These are phyloP conservation scores for Caenorhabditis becei DNA, from an alignment of 2,888 invertebrate genomes.

Conservation along the genomic window DNA sequence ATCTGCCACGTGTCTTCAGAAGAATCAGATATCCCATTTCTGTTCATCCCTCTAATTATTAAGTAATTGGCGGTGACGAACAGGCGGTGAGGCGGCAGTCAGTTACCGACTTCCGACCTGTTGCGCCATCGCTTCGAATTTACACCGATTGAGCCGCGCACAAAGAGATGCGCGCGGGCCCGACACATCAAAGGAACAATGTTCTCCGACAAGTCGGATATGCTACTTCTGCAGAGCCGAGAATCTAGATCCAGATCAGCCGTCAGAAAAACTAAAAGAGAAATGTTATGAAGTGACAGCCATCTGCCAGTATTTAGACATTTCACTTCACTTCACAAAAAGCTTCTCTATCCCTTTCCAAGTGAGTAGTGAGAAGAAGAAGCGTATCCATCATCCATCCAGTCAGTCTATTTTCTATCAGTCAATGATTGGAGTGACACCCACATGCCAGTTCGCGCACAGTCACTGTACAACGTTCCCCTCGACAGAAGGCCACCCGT, in stretches of 20 bases:
- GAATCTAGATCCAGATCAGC: not conserved
- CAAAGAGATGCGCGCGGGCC: constrained; percentile 27
- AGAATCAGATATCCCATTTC: constrained; percentile 18
- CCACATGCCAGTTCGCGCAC: constrained; percentile 55
- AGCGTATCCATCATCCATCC: constrained; percentile 56
- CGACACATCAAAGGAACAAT: constrained; percentile 40
- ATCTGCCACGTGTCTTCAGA: constrained; percentile 37
- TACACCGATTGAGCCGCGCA: constrained; percentile 37
- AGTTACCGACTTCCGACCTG: constrained; percentile 58
- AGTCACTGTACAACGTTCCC: constrained; percentile 57
- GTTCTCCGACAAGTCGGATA: constrained; percentile 20
- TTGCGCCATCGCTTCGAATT: constrained; percentile 59
- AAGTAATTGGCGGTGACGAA: constrained; percentile 45
- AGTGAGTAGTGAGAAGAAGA: constrained; percentile 24
- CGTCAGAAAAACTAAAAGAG: constrained; percentile 37
- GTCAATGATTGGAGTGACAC: constrained; percentile 34
- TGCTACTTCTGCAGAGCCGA: not conserved
- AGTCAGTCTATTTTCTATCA: constrained; percentile 57
- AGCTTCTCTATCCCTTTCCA: not conserved
- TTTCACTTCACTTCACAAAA: constrained; percentile 34
- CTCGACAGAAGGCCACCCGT: constrained; percentile 38
- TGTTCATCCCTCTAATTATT: constrained; percentile 45
- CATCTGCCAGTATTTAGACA: constrained; percentile 44
- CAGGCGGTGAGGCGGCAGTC: constrained; percentile 38
- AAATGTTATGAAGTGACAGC: constrained; percentile 27